Evolutionary conservation across 2,797 vertebrate species (phyloP).

Genomic region (Poeciliopsis infans): DNA sequence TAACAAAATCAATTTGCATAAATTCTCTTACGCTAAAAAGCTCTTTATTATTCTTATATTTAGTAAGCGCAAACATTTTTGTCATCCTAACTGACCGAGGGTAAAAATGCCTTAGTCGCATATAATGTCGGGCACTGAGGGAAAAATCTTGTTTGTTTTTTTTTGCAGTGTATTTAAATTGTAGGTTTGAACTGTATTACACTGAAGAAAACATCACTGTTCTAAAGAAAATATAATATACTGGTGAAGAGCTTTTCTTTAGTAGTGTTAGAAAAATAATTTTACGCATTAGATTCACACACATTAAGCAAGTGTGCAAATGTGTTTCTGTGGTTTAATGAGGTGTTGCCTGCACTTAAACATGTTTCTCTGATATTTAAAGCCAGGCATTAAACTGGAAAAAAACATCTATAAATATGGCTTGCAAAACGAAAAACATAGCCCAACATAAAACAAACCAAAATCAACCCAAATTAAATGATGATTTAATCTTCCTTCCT

Average conservation of each 20-base stretch:
- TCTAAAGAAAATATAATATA: neutral
- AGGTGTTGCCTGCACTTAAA: neutral
- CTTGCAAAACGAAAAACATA: neutral
- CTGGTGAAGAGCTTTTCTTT: neutral
- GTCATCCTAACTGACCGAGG: neutral
- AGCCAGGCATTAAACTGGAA: neutral
- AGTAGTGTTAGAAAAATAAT: neutral
- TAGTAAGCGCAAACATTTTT: neutral
- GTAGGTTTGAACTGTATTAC: neutral
- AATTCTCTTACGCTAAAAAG: neutral
- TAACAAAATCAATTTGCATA: neutral
- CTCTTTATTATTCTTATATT: neutral
- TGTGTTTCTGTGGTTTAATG: neutral
- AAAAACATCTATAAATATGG: neutral
- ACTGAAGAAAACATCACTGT: neutral
- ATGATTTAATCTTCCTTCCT: neutral
- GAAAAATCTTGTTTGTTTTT: neutral
- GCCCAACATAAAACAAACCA: neutral
- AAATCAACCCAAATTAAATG: no score
- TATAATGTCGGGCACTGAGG: neutral
- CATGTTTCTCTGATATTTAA: neutral
- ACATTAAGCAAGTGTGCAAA: neutral
- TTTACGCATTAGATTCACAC: neutral
- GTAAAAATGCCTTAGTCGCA: neutral
- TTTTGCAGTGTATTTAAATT: neutral